Evolutionary conservation across 2,113 vertebrate species (phyloP).

Genomic region (Tenrec ecaudatus): DNA sequence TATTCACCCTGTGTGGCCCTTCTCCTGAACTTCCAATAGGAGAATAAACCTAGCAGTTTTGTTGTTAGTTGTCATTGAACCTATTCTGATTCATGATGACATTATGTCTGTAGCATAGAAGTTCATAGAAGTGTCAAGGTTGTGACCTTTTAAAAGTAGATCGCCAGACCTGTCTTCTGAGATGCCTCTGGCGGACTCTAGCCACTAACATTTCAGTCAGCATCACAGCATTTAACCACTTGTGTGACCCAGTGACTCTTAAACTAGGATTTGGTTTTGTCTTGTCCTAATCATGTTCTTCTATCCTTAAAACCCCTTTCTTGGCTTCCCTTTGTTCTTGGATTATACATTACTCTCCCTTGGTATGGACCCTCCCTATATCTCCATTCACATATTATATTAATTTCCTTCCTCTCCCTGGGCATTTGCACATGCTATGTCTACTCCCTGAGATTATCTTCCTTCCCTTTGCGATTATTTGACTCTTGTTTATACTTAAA

Average conservation of each 20-base stretch:
- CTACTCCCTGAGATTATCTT: neutral
- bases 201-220: neutral
- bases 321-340: constrained; percentile 19
- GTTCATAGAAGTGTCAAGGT: neutral
- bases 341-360: neutral
- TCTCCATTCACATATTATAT: neutral
- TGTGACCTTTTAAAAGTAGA: neutral
- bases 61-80: neutral
- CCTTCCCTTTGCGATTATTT: neutral
- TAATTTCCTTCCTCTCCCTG: neutral
- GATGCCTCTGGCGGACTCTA: neutral
- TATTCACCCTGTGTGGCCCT: neutral
- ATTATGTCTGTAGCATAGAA: neutral
- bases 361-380: neutral
- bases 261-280: neutral
- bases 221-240: neutral
- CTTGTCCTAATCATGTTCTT: neutral
- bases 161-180: neutral
- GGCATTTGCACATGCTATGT: neutral
- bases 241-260: neutral
- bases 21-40: neutral
- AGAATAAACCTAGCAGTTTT: neutral
- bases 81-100: neutral
- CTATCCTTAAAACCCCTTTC: neutral
- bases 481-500: neutral